Evolutionary conservation across 1,140 invertebrate genomes (phyloP).

Genomic region (Aphelenchoides besseyi): DNA sequence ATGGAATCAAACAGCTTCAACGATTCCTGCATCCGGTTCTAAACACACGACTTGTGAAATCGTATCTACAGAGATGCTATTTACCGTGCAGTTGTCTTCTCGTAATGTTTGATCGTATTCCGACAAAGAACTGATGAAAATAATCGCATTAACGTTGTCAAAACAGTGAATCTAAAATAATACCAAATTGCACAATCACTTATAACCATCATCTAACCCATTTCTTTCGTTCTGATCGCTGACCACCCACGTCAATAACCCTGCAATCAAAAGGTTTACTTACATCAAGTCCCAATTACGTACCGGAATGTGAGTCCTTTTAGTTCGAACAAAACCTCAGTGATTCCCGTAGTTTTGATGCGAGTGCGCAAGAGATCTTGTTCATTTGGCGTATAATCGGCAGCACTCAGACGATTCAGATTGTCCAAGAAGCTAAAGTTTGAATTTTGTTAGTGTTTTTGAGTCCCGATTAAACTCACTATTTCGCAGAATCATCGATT

Average conservation of each 20-base stretch:
- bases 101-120: slow-evolving; percentile 66
- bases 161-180: slow-evolving; percentile 67
- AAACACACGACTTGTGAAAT: no score
- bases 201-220: slow-evolving; percentile 64
- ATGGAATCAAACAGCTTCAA: slow-evolving; percentile 63
- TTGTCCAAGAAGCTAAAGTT: slow-evolving; percentile 61
- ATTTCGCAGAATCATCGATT: slow-evolving; percentile 75
- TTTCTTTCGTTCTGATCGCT: slow-evolving; percentile 76
- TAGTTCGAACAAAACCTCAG: slow-evolving; percentile 61
- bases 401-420: slow-evolving; percentile 49
- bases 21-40: slow-evolving; percentile 63
- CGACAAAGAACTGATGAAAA: slow-evolving; percentile 65
- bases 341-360: slow-evolving; percentile 62
- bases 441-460: slow-evolving; percentile 7
- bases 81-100: slow-evolving; percentile 64
- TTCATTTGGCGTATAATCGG: slow-evolving; percentile 58
- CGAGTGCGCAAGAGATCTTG: slow-evolving; percentile 60
- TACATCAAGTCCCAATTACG: slow-evolving; percentile 25
- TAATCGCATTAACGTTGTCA: slow-evolving; percentile 66
- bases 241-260: slow-evolving; percentile 69
- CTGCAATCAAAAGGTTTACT: slow-evolving; percentile 46
- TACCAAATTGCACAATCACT: slow-evolving; percentile 23
- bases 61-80: no score
- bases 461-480: slow-evolving; percentile 64
- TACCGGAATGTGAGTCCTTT: slow-evolving; percentile 61